Base-by-base conservation (phyloP, 2,888 invertebrate species). In the Aporophyla lueneburgensis region DNA sequence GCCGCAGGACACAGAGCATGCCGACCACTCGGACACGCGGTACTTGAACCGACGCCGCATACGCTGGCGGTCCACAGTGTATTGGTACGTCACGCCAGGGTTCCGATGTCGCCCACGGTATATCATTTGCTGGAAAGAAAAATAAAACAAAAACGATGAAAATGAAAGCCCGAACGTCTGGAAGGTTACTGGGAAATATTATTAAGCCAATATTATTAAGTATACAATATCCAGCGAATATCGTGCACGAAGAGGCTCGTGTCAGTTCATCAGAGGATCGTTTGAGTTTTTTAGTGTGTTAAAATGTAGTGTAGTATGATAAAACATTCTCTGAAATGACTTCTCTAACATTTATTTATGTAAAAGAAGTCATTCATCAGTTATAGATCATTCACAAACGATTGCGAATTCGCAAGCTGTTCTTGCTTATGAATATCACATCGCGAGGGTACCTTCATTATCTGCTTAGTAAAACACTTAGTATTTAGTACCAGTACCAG, bases 1-100 rank as follows among this genome's bases (percentile, higher is more conserved):
- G 9, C 99, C 99, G 94, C 99, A 99, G 12, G 97, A 97, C 27
- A 97, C 97, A 87, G 97, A 97, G 93, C 99, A 99, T 24, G 98
- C 97, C 3, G 98, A 98, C 99, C 99, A 99, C 83, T 98, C 98
- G 54, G 98, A 97, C 87, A 98, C 96, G 58, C 98, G 97, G 98
- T 99, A 99, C 68, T 96, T 94, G 94, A 98, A 98, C 84, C 90
- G 98, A 97, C 74, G 89, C 96, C 92, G 91, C 74, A 89, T 78
- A 92, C 94, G 95, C 94, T 97, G 91, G 67, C 92, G 92, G 91
- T 96, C 95, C 84, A 98, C 97, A 0, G 98, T 98, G 96, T 99
- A 99, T 93, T 98, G 98, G 95, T 98, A 99, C 87, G 97, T 97
- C 54, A 99, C 97, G 68, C 99, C 99, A 0, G 98, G 98, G 93